A percentile compares a stretch with the other conserved stretches of the same genome.
These are phyloP conservation scores for Thaleichthys pacificus DNA, from an alignment of 2,797 vertebrate genomes.

Conservation along the genomic window DNA sequence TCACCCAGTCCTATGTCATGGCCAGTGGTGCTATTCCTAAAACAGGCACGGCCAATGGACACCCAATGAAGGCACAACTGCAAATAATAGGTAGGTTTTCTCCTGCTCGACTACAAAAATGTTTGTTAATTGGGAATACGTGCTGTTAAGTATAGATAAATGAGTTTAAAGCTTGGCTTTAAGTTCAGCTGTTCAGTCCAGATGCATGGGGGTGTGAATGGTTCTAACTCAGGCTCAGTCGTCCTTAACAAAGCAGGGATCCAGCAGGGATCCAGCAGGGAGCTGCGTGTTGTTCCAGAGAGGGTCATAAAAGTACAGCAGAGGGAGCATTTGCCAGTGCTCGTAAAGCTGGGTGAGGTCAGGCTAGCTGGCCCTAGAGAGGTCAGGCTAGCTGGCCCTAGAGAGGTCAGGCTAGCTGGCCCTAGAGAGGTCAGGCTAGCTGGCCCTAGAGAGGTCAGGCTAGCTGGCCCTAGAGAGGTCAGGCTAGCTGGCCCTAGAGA, in stretches of 20 bases:
- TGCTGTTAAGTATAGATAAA: conserved; percentile 19
- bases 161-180: not conserved
- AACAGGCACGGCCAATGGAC: conserved; percentile 80
- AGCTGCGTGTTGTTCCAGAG: not conserved
- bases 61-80: conserved; percentile 94
- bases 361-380: too few species aligned
- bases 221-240: too few species aligned
- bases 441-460: too few species aligned
- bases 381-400: too few species aligned
- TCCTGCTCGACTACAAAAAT: too few species aligned
- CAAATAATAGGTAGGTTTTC: conserved; percentile 86
- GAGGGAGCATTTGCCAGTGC: not conserved
- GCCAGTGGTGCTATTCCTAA: conserved; percentile 79
- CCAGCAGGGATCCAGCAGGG: not conserved
- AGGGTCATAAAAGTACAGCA: not conserved
- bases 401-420: too few species aligned
- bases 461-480: too few species aligned
- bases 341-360: too few species aligned
- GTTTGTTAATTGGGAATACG: not conserved
- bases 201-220: too few species aligned
- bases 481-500: too few species aligned
- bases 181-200: too few species aligned
- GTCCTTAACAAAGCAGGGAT: not conserved
- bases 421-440: too few species aligned
- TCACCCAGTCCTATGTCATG: conserved; percentile 82